Base-by-base conservation (phyloP, 1,140 invertebrate genomes). In the Anastrepha ludens region DNA sequence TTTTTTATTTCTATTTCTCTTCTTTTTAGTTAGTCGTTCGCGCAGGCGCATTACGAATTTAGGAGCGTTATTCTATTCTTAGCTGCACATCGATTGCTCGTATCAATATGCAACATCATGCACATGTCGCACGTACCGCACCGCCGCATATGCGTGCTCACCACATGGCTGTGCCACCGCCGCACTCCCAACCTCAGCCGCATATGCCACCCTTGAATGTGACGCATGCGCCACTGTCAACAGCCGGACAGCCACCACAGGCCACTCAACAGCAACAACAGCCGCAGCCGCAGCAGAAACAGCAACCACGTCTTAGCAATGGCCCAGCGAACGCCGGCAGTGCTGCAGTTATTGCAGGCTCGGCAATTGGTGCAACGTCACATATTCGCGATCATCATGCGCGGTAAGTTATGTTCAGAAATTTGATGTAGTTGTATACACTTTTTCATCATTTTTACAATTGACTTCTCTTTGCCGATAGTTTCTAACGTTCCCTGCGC, bases 131-230 rank as follows among this genome's bases (percentile, higher is more conserved):
- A 60, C 85, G 85, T 8, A 41, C 85, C 44, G 85, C 85, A 11
- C 59, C 59, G 3, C 59, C 59, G 13, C 85, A 86, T n/a, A 59
- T 86, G 85, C 85, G 58, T 86, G 85, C 58, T 13, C 85, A 86
- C 13, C 85, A 86, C 17, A 81, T 81, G 74, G 74, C 74, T n/a
- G 74, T 81, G 74, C 74, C 74, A 29, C 74, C 74, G 11, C 74
- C 74, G 44, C 74, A 81, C 44, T 47, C 74, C 2, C 74, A 81
- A 13, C 5, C 74, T 20, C 74, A 81, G 20, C 2, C 74, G 2
- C 74, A 81, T 41, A 60, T 86, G 29, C 59, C 58, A 13, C 85
- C 39, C 9, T 15, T 86, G 58, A 59, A 62, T 86, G 15, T 62
- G 59, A 55, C 85, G 39, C 85, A 86, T 60, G 59, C 29, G 41